A percentile compares a stretch with the other conserved stretches of the same genome.
phyloP scores from a whole-genome alignment of 2,113 vertebrate species.

The Cavia aperea region DNA sequence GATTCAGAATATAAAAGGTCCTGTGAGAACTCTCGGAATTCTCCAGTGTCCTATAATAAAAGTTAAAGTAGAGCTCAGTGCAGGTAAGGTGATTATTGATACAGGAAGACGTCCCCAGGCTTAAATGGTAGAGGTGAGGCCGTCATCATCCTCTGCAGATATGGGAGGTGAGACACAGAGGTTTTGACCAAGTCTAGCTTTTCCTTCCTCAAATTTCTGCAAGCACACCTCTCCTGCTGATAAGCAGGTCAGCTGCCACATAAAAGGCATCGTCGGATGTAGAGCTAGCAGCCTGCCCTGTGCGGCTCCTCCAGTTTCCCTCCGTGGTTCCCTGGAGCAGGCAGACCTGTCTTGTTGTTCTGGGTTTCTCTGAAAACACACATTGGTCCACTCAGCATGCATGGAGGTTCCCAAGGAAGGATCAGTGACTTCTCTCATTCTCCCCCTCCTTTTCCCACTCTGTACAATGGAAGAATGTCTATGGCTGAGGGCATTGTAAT shows the following conservation, averaged over 20 bases:
- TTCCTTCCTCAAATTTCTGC: not conserved
- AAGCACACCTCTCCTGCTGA: fast-evolving
- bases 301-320: fast-evolving
- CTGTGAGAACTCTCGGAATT: not conserved
- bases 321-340: fast-evolving
- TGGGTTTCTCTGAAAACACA: too few species aligned
- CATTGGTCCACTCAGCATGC: not conserved
- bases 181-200: fast-evolving
- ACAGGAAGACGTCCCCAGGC: not conserved
- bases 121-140: not conserved
- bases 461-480: not conserved
- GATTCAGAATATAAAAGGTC: not conserved
- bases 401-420: not conserved
- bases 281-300: not conserved
- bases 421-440: not conserved
- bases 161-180: not conserved
- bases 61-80: not conserved
- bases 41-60: not conserved
- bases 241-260: too few species aligned
- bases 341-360: not conserved
- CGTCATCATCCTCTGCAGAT: not conserved
- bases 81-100: not conserved
- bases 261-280: not conserved
- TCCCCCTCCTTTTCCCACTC: not conserved
- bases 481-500: not conserved